Evolutionary conservation across 2,113 vertebrate species (phyloP), one percentile per base, ranked within the genome.

Genomic region (Vulpes vulpes): DNA sequence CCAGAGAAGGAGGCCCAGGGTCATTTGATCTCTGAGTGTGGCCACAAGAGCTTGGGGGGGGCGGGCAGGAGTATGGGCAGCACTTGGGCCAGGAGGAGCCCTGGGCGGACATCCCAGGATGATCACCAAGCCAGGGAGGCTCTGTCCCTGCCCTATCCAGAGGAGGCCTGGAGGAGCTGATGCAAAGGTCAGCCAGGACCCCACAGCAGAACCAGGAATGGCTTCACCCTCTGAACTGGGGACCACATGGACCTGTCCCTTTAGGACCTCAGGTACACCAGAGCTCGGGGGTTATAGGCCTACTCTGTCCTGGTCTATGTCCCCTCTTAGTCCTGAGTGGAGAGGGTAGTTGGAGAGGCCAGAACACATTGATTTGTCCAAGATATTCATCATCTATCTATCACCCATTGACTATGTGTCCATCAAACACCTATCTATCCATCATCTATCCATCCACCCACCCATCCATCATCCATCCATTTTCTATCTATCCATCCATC

Each of bases 101-200:
- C 38, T 4, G 14, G 73, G 73, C 4, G 69, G 43, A 76, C 23
- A 49, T 11, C 43, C 73, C 43, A 16, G 73, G 38, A 27, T 8
- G 38, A 4, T 23, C 43, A 1, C 23, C 7, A 27, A 76, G 38
- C 38, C 73, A 8, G 43, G 25, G 43, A 76, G 74, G 23, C 14
- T 25, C 25, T 2, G 0, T 16, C 8, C 43, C 43, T 9, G 14
- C 25, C 8, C 1, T 8, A 17, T 15, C 74, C 14, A 51, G 12
- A 2, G 43, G 43, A 69, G n/a, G 69, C 19, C 69, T 19, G 7
- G 32, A 67, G 64, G 30, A 69, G 65, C 65, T n/a, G 65, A n/a
- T 11, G 69, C 69, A 71, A 20, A 35, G 8, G 17, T 49, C 23
- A 27, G 43, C 25, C 3, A 16, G 43, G 43, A 51, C 38, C 73